Base-by-base conservation (phyloP, 1,140 invertebrate species). In the Drosophila sechellia region DNA sequence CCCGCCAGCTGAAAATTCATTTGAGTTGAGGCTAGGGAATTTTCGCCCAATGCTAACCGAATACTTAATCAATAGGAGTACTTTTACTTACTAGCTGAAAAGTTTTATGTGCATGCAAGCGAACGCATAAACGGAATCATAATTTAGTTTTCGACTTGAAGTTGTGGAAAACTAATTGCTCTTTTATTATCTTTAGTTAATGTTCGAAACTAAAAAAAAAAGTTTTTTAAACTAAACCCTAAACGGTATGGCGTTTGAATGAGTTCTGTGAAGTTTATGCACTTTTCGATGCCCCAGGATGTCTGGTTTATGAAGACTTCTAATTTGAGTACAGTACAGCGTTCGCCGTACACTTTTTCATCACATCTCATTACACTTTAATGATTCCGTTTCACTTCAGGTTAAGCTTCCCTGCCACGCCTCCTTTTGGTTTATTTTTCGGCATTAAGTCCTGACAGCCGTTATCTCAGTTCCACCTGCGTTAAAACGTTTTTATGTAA, bases 381-480 rank as follows among this genome's bases (percentile, higher is more conserved):
- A 42, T 50, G 43, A 6, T 25, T 40, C 6, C 5, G 27, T n/a
- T 34, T 22, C 46, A 20, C 34, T 31, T 31, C 20, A 17, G 22
- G n/a, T 20, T 53, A 12, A 34, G 0, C 46, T 15, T 12, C 46
- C 3, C 22, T 22, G 4, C 45, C 43, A 25, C 43, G 43, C 8
- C 12, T 13, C 12, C 13, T 35, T 39, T 13, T 15, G 6, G 6
- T 37, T 12, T 37, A 10, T 37, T 37, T 63, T 63, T n/a, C 34
- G 43, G 17, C 63, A 65, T 66, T 50, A 64, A 64, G 37, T 25
- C 45, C 45, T 25, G 45, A 20, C 60, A 43, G 46, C 10, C 43
- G 15, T 63, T 63, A 64, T 65, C 58, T 65, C 12, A 13, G 59
- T 66, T 68, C 37, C 60, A 63, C 46, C 60, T 49, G 46, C 25